Evolutionary conservation across 2,888 invertebrate species (phyloP).

Genomic region (Lasioglossum leucozonium): DNA sequence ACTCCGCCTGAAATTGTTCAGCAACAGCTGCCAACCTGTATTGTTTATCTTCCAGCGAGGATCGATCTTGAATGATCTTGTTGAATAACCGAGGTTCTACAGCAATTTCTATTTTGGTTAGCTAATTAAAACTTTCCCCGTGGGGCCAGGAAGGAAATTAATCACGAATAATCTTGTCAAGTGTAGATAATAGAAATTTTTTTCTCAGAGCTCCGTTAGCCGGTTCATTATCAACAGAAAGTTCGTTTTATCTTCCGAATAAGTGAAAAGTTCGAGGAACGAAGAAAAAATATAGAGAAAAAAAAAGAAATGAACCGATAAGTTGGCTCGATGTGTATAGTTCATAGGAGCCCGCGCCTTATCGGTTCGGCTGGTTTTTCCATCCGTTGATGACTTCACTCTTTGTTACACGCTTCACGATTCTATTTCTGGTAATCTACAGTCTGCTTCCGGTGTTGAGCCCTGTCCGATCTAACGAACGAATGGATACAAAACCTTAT

Average conservation of each 20-base stretch:
- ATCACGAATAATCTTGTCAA: background rate
- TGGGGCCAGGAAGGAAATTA: background rate
- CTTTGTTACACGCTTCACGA: slow-evolving; percentile 16
- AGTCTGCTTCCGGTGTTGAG: slow-evolving; percentile 50
- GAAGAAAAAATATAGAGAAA: background rate
- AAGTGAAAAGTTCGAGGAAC: slow-evolving; percentile 28
- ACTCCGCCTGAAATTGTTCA: background rate
- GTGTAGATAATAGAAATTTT: background rate
- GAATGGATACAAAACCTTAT: slow-evolving; percentile 56
- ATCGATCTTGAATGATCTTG: background rate
- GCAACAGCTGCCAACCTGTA: background rate
- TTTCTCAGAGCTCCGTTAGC: background rate
- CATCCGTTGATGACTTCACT: slow-evolving; percentile 17
- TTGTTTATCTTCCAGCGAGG: background rate
- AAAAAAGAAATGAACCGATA: background rate
- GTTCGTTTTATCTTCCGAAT: background rate
- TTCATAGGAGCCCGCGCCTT: slow-evolving; percentile 18
- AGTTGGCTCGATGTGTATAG: background rate
- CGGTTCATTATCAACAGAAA: background rate
- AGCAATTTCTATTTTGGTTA: background rate
- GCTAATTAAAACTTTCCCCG: background rate
- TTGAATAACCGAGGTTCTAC: background rate
- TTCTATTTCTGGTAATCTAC: slow-evolving; percentile 57
- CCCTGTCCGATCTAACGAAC: slow-evolving; percentile 50
- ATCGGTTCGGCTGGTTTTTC: slow-evolving; percentile 21